A percentile compares a stretch with the other conserved stretches of the same genome.
Evolutionary conservation across 2,888 invertebrate genomes (phyloP).

Genomic region (Lamellibrachia satsuma): DNA sequence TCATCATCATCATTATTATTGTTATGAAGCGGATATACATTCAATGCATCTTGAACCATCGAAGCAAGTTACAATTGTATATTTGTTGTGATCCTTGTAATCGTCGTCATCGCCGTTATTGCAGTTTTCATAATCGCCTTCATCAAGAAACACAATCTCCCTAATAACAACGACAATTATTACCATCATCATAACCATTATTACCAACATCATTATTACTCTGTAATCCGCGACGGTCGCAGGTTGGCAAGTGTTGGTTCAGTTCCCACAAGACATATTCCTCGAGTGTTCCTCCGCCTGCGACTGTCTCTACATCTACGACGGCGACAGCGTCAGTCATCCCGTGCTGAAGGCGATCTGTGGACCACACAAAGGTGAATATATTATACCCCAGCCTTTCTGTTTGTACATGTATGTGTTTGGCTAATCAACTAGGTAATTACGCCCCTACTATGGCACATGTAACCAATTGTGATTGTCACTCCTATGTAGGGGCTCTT

Average conservation of each 20-base stretch:
- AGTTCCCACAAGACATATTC: constrained; percentile 5
- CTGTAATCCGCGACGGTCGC: neutral
- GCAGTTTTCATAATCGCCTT: no score
- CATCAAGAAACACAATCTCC: no score
- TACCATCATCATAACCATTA: neutral
- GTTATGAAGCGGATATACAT: no score
- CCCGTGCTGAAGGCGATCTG: neutral
- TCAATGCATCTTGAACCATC: no score
- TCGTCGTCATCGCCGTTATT: no score
- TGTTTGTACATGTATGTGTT: neutral
- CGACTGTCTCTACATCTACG: neutral
- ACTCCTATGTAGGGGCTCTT: no score
- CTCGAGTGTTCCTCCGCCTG: neutral
- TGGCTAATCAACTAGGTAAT: no score
- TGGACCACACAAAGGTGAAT: neutral
- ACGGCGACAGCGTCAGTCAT: neutral
- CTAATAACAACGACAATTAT: no score
- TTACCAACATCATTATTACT: neutral
- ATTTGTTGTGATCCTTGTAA: no score
- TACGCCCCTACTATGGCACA: no score
- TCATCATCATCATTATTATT: neutral
- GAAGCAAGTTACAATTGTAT: no score
- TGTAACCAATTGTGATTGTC: no score
- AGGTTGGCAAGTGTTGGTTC: constrained; percentile 4
- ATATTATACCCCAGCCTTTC: neutral